These are phyloP conservation scores for Eubasilissa regina DNA, from an alignment of 1,140 invertebrate genomes.

Conservation along the genomic window DNA sequence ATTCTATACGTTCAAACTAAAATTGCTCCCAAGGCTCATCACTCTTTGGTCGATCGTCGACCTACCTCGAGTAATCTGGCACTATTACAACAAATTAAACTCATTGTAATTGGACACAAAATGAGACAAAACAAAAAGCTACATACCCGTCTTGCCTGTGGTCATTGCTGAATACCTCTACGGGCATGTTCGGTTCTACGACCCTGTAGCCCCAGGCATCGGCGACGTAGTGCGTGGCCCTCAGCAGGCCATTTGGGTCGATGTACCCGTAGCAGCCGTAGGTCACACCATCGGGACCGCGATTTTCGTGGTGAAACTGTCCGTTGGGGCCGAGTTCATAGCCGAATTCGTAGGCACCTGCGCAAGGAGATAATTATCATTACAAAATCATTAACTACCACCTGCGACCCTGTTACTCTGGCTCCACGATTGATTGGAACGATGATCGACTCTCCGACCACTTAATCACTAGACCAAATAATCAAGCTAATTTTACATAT, in stretches of 20 bases:
- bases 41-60: no score
- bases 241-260: conserved; percentile 77
- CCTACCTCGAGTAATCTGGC: no score
- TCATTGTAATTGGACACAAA: no score
- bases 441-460: no score
- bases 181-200: conserved; percentile 77
- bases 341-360: conserved; percentile 81
- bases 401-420: no score
- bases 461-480: no score
- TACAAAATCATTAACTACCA: no score
- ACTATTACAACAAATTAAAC: no score
- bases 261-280: conserved; percentile 87
- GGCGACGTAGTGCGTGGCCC: conserved; percentile 83
- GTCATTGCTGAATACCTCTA: conserved; percentile 76
- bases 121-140: not conserved
- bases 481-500: no score
- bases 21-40: no score
- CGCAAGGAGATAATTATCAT: conserved; percentile 63
- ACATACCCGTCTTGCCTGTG: conserved; percentile 24
- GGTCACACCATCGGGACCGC: conserved; percentile 81
- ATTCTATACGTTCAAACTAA: no score
- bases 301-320: conserved; percentile 85
- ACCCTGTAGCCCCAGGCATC: conserved; percentile 85
- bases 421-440: no score
- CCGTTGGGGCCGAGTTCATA: conserved; percentile 82